Conservation (phyloP, 2,888 invertebrate species). For the Diaprepes abbreviatus region DNA sequence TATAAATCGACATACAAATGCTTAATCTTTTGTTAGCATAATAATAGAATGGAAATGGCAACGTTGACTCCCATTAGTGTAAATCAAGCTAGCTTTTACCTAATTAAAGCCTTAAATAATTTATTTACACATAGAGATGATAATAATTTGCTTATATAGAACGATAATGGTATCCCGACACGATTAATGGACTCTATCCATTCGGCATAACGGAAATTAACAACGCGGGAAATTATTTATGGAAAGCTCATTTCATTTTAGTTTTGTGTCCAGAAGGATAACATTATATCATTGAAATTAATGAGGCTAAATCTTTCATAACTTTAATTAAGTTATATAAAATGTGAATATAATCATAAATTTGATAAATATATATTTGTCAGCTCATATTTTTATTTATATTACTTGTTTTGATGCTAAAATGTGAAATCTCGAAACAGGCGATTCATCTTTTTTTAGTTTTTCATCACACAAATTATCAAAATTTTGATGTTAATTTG, state of each 20-base stretch:
- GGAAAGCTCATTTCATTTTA: constrained; percentile 39
- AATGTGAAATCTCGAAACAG: too few relatives aligned
- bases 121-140: constrained; percentile 50
- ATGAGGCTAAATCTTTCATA: constrained; percentile 21
- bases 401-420: not conserved
- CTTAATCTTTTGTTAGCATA: constrained; percentile 34
- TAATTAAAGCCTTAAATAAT: constrained; percentile 55
- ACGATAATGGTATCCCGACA: constrained; percentile 45
- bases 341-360: not conserved
- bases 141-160: constrained; percentile 44
- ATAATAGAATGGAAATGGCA: constrained; percentile 30
- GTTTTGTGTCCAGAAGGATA: constrained; percentile 26
- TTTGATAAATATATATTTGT: not conserved
- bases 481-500: too few relatives aligned
- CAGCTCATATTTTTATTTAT: not conserved
- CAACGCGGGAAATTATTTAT: constrained; percentile 41
- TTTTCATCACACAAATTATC: too few relatives aligned
- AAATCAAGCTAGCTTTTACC: constrained; percentile 55
- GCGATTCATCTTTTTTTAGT: too few relatives aligned
- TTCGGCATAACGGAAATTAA: constrained; percentile 51
- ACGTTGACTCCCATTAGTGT: constrained; percentile 40
- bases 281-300: constrained; percentile 26
- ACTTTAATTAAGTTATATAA: constrained; percentile 25
- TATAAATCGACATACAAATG: constrained; percentile 16
- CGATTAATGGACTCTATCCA: constrained; percentile 39